Evolutionary conservation across 2,113 vertebrate species (phyloP).

Genomic region (Oxygymnocypris stewartii): DNA sequence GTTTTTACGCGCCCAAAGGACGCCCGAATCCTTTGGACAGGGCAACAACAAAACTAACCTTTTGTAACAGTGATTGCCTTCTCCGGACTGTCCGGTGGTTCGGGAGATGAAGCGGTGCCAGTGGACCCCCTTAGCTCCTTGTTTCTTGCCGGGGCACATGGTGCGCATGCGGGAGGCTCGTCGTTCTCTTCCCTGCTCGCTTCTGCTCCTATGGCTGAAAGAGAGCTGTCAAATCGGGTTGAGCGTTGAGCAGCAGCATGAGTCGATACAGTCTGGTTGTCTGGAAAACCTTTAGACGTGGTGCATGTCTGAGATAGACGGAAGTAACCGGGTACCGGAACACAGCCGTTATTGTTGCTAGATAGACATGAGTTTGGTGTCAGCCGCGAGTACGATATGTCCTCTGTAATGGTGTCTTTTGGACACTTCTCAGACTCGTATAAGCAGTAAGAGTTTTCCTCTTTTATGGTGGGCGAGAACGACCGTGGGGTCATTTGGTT

Average conservation of each 20-base stretch:
- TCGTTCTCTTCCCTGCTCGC: slow-evolving; percentile 80
- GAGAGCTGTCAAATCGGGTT: slow-evolving; percentile 80
- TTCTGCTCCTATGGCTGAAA: slow-evolving; percentile 74
- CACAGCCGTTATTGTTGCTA: slow-evolving; percentile 72
- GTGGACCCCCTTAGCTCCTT: slow-evolving; percentile 88
- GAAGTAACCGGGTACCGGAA: slow-evolving; percentile 97
- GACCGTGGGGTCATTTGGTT: slow-evolving; percentile 86
- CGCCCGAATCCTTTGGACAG: not conserved
- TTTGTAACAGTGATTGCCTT: slow-evolving; percentile 74
- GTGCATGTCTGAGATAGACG: slow-evolving; percentile 95
- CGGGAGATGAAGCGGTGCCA: slow-evolving; percentile 89
- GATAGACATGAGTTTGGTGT: slow-evolving; percentile 78
- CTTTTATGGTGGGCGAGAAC: slow-evolving; percentile 94
- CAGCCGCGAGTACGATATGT: slow-evolving; percentile 82
- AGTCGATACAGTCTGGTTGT: slow-evolving; percentile 77
- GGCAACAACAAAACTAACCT: slow-evolving; percentile 78
- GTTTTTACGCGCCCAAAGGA: not conserved
- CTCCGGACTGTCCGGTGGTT: slow-evolving; percentile 84
- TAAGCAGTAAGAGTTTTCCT: slow-evolving; percentile 94
- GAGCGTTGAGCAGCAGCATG: slow-evolving; percentile 82
- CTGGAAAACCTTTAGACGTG: slow-evolving; percentile 83
- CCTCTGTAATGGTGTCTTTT: slow-evolving; percentile 82
- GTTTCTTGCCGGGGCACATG: slow-evolving; percentile 78
- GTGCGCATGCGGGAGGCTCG: slow-evolving; percentile 78
- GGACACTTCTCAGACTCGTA: slow-evolving; percentile 95